A percentile compares a stretch with the other conserved stretches of the same genome.
Evolutionary conservation across 2,113 vertebrate species (phyloP).

Genomic region (Antechinus stuartii): DNA sequence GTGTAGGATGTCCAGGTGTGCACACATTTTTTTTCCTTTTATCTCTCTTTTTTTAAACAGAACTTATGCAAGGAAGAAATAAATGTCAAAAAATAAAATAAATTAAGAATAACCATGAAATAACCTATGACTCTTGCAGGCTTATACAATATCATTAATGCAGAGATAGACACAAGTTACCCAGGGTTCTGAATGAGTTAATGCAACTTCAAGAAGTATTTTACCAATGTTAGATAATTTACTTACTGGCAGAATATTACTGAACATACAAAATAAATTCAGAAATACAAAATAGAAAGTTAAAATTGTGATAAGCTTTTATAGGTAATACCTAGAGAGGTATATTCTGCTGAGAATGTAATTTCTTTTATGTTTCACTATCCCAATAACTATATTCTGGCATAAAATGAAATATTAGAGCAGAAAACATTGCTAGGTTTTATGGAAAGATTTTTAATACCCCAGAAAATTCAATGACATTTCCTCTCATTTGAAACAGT

Average conservation of each 20-base stretch:
- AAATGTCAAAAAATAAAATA: neutral
- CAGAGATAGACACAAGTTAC: neutral
- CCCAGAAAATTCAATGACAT: neutral
- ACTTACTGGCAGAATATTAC: neutral
- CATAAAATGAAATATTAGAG: neutral
- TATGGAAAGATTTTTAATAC: neutral
- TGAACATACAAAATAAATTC: neutral
- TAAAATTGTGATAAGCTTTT: neutral
- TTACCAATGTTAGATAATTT: neutral
- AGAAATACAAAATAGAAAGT: neutral
- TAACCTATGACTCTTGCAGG: neutral
- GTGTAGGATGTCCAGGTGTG: neutral
- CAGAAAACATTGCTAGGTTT: neutral
- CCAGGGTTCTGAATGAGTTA: neutral
- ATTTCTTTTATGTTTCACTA: neutral
- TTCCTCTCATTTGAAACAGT: neutral
- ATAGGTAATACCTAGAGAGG: neutral
- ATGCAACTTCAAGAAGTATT: neutral
- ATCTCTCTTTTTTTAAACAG: neutral
- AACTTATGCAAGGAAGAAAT: neutral
- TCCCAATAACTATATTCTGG: neutral
- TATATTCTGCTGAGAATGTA: neutral
- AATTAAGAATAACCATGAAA: neutral
- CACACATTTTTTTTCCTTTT: neutral
- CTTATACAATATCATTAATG: neutral